phyloP scores from a whole-genome alignment of 1,140 invertebrate species.

The Drosophila ercepeae region DNA sequence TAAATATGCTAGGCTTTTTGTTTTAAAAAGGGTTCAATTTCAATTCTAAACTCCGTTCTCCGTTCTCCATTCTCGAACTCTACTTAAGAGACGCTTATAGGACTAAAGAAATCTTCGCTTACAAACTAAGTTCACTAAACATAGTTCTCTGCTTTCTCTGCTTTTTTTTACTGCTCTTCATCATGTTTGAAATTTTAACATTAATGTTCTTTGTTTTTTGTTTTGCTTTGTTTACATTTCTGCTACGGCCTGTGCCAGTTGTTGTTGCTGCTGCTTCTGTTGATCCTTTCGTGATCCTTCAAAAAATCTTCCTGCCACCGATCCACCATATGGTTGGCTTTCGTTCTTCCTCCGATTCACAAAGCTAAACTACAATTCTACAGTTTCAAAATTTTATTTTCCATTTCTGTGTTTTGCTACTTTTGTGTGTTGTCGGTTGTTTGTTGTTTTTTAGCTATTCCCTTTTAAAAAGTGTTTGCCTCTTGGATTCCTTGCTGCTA shows the following conservation, averaged over 20 bases:
- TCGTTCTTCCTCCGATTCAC: constrained; percentile 22
- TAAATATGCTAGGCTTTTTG: constrained; percentile 58
- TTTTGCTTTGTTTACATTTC: constrained; percentile 37
- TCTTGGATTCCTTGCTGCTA: constrained; percentile 54
- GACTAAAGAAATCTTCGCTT: constrained; percentile 62
- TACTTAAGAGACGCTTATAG: constrained; percentile 61
- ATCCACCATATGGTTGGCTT: constrained; percentile 21
- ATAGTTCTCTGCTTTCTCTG: constrained; percentile 26
- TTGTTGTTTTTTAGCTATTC: constrained; percentile 34
- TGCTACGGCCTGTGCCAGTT: constrained; percentile 46
- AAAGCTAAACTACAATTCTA: constrained; percentile 64
- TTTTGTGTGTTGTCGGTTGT: constrained; percentile 40
- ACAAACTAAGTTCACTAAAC: constrained; percentile 54
- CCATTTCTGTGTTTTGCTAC: constrained; percentile 35
- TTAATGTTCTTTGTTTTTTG: constrained; percentile 34
- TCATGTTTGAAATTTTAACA: constrained; percentile 38
- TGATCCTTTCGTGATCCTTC: constrained; percentile 28
- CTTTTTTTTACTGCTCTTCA: constrained; percentile 13
- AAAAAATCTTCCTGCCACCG: constrained; percentile 28
- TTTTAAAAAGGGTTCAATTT: constrained; percentile 44
- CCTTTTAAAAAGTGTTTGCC: constrained; percentile 71
- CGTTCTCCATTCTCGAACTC: constrained; percentile 20
- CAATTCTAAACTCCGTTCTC: constrained; percentile 47
- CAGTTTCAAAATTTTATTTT: constrained; percentile 48
- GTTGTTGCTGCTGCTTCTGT: constrained; percentile 28